Evolutionary conservation across 2,797 vertebrate species (phyloP), one percentile per base, ranked within the genome.

Genomic region (Clarias pachynema): DNA sequence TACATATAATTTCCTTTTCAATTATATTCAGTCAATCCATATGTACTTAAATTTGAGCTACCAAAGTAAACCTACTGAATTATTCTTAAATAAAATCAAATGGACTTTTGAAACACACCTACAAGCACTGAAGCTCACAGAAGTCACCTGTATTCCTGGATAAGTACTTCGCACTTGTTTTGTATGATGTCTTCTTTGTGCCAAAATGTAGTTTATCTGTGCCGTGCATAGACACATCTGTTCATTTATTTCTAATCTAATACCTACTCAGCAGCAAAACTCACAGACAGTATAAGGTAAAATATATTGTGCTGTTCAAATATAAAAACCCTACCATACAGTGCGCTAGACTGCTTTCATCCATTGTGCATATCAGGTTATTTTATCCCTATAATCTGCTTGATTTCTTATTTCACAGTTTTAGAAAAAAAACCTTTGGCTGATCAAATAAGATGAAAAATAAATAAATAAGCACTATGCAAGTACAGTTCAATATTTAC

Each of bases 391-490:
- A 85, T 24, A 63, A 72, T 77, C 49, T 75, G n/a, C 22, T 56
- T 37, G 26, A 49, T 8, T 40, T 79, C 40, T 3, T 68, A n/a
- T 56, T 87, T 86, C 81, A 89, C 74, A 87, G 63, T 85, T 85
- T 80, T 26, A 57, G 14, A 84, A 80, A 44, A 49, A 86, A 70
- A 84, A 84, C 88, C 89, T 94, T 94, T 94, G 93, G 91, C 87
- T 90, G 86, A 86, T 81, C 63, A 63, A 91, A 89, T 65, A 60
- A 63, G 60, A 87, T 20, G 44, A 10, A 44, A 44, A 94, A 78
- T 88, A 93, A 94, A 95, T 94, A 95, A 95, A 95, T 95, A 95
- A 91, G 93, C 92, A 93, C 88, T 91, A 87, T 89, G 86, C 84
- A 85, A 82, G 74, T 84, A 86, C 56, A 85, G 16, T 68, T 81